phyloP scores from a whole-genome alignment of 2,888 invertebrate genomes.

The Diplolepis rosae region DNA sequence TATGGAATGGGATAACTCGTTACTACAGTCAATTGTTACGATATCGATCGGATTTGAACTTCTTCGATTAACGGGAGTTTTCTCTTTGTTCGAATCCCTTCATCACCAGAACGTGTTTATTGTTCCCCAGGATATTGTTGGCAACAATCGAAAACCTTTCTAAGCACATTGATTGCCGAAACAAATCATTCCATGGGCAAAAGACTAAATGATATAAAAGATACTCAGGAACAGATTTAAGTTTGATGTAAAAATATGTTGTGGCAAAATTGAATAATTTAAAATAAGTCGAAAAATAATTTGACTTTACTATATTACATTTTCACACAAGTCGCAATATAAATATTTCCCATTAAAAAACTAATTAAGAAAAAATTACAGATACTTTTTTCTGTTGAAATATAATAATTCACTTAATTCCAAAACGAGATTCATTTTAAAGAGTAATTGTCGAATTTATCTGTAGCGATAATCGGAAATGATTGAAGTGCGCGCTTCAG shows the following conservation, averaged over 20 bases:
- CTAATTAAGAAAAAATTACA: background rate
- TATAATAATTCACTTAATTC: no score
- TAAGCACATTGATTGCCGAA: background rate
- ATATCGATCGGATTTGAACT: constrained; percentile 20
- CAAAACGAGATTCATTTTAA: no score
- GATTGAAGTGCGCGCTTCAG: background rate
- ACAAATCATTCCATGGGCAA: background rate
- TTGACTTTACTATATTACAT: no score
- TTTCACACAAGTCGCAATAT: no score
- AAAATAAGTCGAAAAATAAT: no score
- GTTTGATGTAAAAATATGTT: background rate
- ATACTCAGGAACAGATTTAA: background rate
- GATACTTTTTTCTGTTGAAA: no score
- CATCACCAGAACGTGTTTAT: constrained; percentile 18
- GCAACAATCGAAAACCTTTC: constrained; percentile 16
- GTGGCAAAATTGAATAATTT: no score
- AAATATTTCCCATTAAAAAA: background rate
- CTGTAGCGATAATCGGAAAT: background rate
- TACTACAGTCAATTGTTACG: constrained; percentile 50
- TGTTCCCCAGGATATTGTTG: constrained; percentile 25
- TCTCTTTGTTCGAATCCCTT: constrained; percentile 1
- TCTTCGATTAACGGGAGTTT: constrained; percentile 23
- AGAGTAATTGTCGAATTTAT: background rate
- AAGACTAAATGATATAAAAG: background rate
- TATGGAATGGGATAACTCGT: constrained; percentile 56